Conservation (phyloP, 1,140 invertebrate genomes). For the Anadara kagoshimensis region DNA sequence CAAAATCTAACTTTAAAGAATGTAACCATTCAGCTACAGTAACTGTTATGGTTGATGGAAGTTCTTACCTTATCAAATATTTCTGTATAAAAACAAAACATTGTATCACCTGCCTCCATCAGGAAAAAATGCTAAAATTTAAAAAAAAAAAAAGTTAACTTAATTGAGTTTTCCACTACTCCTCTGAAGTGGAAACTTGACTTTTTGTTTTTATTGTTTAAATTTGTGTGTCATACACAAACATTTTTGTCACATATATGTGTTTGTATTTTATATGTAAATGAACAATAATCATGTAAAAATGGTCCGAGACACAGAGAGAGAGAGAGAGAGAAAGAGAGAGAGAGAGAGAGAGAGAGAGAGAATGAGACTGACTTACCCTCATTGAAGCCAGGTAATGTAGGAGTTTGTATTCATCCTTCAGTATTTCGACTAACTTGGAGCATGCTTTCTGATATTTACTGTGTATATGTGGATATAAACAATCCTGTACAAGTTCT, state of each 20-base stretch:
- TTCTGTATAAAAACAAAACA: slow-evolving; percentile 79
- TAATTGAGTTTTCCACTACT: background rate
- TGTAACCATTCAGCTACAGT: too few relatives aligned
- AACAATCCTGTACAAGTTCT: slow-evolving; percentile 56
- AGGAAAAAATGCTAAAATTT: slow-evolving; percentile 75
- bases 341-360: too few relatives aligned
- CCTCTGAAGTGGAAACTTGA: too few relatives aligned
- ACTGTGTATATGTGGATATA: slow-evolving; percentile 62
- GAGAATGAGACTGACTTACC: slow-evolving; percentile 44
- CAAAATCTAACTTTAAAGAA: too few relatives aligned
- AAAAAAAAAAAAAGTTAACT: background rate
- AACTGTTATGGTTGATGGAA: background rate
- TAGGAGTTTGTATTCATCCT: slow-evolving; percentile 64
- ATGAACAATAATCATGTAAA: too few relatives aligned
- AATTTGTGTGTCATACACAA: too few relatives aligned
- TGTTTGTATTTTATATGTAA: too few relatives aligned
- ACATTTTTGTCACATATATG: too few relatives aligned
- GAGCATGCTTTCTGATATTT: slow-evolving; percentile 59
- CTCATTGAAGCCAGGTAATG: slow-evolving; percentile 66
- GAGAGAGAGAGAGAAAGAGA: too few relatives aligned
- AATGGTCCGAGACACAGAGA: too few relatives aligned
- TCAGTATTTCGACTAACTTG: slow-evolving; percentile 65
- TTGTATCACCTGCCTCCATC: slow-evolving; percentile 79
- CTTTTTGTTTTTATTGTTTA: too few relatives aligned
- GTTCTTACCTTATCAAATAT: slow-evolving; percentile 77